phyloP scores from a whole-genome alignment of 2,797 vertebrate genomes.

The Chrosomus eos region DNA sequence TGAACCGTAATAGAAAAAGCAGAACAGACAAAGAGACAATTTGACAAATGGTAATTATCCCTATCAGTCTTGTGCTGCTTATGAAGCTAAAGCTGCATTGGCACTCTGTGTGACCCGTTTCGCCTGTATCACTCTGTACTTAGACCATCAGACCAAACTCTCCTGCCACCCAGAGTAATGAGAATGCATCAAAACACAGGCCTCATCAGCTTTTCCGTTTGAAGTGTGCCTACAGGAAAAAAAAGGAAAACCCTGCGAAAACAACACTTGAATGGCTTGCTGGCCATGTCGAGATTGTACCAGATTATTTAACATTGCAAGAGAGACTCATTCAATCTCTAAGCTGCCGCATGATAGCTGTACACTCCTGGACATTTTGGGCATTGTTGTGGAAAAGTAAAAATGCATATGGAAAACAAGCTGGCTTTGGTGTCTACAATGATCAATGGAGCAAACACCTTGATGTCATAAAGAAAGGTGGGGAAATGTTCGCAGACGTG shows the following conservation, averaged over 20 bases:
- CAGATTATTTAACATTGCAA: not conserved
- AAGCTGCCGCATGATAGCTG: conserved; percentile 11
- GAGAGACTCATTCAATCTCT: conserved; percentile 21
- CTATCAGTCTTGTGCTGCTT: conserved; percentile 31
- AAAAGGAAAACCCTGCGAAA: not conserved
- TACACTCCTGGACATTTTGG: conserved; percentile 13
- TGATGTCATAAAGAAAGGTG: conserved; percentile 43
- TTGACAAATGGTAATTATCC: conserved; percentile 47
- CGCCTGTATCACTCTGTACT: conserved; percentile 9
- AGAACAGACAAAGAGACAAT: conserved; percentile 22
- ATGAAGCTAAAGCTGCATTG: conserved; percentile 36
- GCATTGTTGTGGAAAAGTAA: conserved; percentile 3
- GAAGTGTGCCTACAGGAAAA: conserved; percentile 33
- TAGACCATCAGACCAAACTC: conserved; percentile 34
- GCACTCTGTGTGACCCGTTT: conserved; percentile 37
- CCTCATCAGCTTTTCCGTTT: conserved; percentile 53
- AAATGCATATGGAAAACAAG: conserved; percentile 42
- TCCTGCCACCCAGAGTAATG: conserved; percentile 43
- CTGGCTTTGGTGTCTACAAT: conserved; percentile 7
- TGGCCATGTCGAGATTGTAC: not conserved
- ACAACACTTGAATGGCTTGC: conserved; percentile 16
- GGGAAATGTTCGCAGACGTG: conserved; percentile 37
- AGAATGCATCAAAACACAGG: conserved; percentile 45
- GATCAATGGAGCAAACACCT: conserved; percentile 39
- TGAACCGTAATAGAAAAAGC: conserved; percentile 44